These are phyloP conservation scores for Condylura cristata DNA, from an alignment of 2,113 vertebrate species.

Conservation along the genomic window DNA sequence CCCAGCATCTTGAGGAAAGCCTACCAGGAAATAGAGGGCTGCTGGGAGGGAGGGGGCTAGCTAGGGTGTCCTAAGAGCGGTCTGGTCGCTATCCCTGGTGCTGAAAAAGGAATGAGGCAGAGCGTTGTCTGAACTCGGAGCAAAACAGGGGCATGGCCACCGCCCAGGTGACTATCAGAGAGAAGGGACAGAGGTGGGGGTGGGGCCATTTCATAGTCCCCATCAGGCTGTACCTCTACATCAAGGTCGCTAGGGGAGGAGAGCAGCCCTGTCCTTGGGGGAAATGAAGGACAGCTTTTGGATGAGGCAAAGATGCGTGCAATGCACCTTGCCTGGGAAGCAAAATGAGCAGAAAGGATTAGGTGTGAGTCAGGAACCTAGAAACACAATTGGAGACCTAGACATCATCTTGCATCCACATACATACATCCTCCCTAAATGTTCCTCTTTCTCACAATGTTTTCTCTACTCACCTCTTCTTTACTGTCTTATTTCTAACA, in stretches of 20 bases:
- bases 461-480: not conserved
- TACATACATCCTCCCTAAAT: not conserved
- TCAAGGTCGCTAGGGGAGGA: constrained; percentile 72
- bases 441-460: not conserved
- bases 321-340: not conserved
- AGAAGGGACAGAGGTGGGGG: not conserved
- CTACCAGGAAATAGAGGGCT: not conserved
- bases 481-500: not conserved
- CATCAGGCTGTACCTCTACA: constrained; percentile 48
- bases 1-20: not conserved
- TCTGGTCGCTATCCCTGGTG: constrained; percentile 82
- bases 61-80: not conserved
- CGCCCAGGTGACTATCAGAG: constrained; percentile 33
- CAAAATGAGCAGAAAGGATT: not conserved
- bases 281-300: constrained; percentile 68
- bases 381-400: not conserved
- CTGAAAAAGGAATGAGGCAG: constrained; percentile 70
- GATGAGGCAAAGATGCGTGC: constrained; percentile 22
- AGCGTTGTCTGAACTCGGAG: not conserved
- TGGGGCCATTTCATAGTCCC: constrained; percentile 25
- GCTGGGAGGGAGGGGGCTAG: rapidly evolving
- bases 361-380: constrained; percentile 36
- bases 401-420: constrained; percentile 22
- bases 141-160: not conserved
- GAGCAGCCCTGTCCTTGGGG: constrained; percentile 67